Evolutionary conservation across 2,888 invertebrate genomes (phyloP).

Genomic region (Luperina nickerlii): DNA sequence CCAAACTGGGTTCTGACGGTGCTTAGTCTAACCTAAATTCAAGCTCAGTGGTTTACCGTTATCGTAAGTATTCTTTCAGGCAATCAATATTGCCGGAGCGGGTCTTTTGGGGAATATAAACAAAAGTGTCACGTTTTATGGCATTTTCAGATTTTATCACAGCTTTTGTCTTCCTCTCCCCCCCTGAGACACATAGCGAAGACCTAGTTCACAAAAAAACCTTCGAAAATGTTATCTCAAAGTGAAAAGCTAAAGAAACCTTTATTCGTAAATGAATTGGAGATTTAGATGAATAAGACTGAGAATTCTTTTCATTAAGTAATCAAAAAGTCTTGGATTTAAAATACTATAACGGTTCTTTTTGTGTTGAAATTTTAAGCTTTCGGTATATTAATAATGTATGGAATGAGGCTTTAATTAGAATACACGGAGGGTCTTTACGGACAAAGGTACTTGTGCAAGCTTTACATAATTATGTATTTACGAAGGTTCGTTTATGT

Average conservation of each 20-base stretch:
- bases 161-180: conserved; percentile 10
- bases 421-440: conserved; percentile 35
- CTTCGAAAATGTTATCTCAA: conserved; percentile 40
- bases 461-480: conserved; percentile 37
- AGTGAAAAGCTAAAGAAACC: conserved; percentile 46
- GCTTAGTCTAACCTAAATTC: conserved; percentile 41
- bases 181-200: conserved; percentile 30
- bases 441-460: conserved; percentile 10
- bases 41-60: not conserved
- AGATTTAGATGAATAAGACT: conserved; percentile 44
- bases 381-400: conserved; percentile 19
- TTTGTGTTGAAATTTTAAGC: conserved; percentile 28
- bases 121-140: conserved; percentile 57
- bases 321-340: conserved; percentile 52
- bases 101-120: conserved; percentile 51
- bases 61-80: conserved; percentile 17
- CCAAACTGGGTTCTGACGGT: not conserved
- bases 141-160: conserved; percentile 50
- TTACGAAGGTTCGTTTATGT: conserved; percentile 29
- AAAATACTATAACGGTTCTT: conserved; percentile 35
- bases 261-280: conserved; percentile 53
- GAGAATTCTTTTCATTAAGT: conserved; percentile 51
- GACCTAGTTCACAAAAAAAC: conserved; percentile 29
- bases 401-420: conserved; percentile 41
- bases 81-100: conserved; percentile 48